phyloP scores from a whole-genome alignment of 2,888 invertebrate species.

The Odiellus spinosus region DNA sequence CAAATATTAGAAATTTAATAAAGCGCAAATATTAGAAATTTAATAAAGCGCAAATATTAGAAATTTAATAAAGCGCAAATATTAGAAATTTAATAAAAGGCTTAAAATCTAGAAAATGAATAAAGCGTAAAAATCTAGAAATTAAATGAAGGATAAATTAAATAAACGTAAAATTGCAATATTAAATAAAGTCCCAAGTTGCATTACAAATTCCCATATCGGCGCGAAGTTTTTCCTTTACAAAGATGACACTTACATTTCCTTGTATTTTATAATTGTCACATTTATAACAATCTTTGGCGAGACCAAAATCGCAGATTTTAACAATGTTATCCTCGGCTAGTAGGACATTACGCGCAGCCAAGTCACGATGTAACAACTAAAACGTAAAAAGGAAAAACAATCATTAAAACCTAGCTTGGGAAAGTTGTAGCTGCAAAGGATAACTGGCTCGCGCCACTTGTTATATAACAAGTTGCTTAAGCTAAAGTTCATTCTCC shows the following conservation, averaged over 20 bases:
- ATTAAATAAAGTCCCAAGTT: too few species aligned
- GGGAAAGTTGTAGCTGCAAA: background rate
- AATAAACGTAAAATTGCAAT: too few species aligned
- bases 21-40: too few species aligned
- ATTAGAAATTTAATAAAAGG: too few species aligned
- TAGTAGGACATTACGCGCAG: conserved; percentile 33
- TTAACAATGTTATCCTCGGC: conserved; percentile 34
- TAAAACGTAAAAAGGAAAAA: conserved; percentile 16
- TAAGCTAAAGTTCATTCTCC: background rate
- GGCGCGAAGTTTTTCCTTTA: too few species aligned
- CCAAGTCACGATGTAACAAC: conserved; percentile 36
- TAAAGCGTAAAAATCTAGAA: too few species aligned
- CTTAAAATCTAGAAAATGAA: too few species aligned
- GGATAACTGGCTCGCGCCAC: background rate
- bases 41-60: too few species aligned
- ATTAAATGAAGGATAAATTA: too few species aligned
- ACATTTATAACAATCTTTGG: conserved; percentile 33
- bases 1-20: too few species aligned
- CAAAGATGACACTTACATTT: conserved; percentile 26
- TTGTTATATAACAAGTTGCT: background rate
- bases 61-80: too few species aligned
- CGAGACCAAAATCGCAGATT: conserved; percentile 36
- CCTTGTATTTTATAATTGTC: conserved; percentile 32
- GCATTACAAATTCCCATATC: too few species aligned
- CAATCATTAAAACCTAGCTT: background rate